These are phyloP conservation scores for Psilanteris sp. DNA, from an alignment of 1,140 invertebrate genomes.

Conservation along the genomic window DNA sequence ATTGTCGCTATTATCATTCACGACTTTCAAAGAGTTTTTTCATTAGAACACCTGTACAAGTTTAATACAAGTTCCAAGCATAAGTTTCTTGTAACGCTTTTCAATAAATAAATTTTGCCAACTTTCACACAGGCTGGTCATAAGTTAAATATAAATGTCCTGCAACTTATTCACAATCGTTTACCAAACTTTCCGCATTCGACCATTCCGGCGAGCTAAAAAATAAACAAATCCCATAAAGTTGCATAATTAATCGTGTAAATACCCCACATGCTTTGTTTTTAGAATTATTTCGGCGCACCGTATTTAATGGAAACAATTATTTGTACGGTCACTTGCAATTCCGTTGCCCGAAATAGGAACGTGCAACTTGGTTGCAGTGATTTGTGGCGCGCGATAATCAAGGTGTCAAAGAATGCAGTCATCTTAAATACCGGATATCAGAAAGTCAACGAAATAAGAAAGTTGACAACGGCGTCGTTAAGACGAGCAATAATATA, in stretches of 20 bases:
- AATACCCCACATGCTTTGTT: constrained; percentile 16
- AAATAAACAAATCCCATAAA: constrained; percentile 27
- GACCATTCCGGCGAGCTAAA: not conserved
- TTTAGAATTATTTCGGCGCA: not conserved
- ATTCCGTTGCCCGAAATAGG: not conserved
- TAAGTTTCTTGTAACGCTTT: constrained; percentile 28
- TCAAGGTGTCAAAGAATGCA: constrained; percentile 7
- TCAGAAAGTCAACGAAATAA: constrained; percentile 29
- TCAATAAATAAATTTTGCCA: constrained; percentile 38
- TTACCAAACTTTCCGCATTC: not conserved
- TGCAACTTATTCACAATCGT: not conserved
- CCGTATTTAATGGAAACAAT: constrained; percentile 38
- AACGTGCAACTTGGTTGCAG: not conserved
- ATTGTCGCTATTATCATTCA: constrained; percentile 15
- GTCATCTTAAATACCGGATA: constrained; percentile 28
- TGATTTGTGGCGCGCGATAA: constrained; percentile 7
- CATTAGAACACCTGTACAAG: constrained; percentile 36
- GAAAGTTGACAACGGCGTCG: too few relatives aligned
- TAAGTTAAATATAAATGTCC: constrained; percentile 29
- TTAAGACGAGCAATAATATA: constrained; percentile 54
- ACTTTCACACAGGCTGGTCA: constrained; percentile 12
- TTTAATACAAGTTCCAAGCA: constrained; percentile 22
- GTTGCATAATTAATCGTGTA: constrained; percentile 26
- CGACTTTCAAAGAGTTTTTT: constrained; percentile 30
- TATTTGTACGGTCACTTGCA: constrained; percentile 10